Base-by-base conservation (phyloP, 2,113 vertebrate species). In the Engraulis encrasicolus region DNA sequence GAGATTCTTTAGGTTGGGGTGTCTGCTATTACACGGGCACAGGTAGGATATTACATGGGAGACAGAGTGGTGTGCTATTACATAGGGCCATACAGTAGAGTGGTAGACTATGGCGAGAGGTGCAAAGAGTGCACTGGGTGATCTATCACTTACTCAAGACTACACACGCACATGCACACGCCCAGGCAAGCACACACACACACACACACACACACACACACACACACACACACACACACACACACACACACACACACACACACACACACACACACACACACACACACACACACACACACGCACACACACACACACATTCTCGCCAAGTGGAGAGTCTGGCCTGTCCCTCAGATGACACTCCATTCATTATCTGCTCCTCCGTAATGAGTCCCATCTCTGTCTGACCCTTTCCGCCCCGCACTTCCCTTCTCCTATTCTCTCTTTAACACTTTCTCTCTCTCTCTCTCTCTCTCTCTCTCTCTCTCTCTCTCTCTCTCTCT, bases 381-480 rank as follows among this genome's bases (percentile, higher is more conserved):
- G 78, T 71, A 86, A 86, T 48, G 49, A 71, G 79, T 74, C 78
- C 83, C 38, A 27, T 49, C 78, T 80, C 31, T 80, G 66, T 34
- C 61, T 66, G 23, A 12, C 38, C 40, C 48, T n/a, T 31, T 74
- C 48, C 19, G 36, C 12, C 66, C 36, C 18, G 50, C 31, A 17
- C 3, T 45, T 9, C 15, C 77, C 52, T 49, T 74, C 31, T 20
- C 19, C 61, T 18, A 78, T 40, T 58, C 49, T 58, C 36, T 81
- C 6, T 37, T 34, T 58, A 7, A 37, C 80, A 50, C 37, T 40
- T 23, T 20, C 20, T 54, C 52, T 66, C 80, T 61, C 31, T 38
- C 27, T 61, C 34, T 81, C 17, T 11, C 34, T 58, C 31, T 81
- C 17, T 81, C 80, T 58, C 6, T 54, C 14, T 81, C 34, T 40